Evolutionary conservation across 2,113 vertebrate species (phyloP), one percentile per base, ranked within the genome.

Genomic region (Motacilla tschutschensis): DNA sequence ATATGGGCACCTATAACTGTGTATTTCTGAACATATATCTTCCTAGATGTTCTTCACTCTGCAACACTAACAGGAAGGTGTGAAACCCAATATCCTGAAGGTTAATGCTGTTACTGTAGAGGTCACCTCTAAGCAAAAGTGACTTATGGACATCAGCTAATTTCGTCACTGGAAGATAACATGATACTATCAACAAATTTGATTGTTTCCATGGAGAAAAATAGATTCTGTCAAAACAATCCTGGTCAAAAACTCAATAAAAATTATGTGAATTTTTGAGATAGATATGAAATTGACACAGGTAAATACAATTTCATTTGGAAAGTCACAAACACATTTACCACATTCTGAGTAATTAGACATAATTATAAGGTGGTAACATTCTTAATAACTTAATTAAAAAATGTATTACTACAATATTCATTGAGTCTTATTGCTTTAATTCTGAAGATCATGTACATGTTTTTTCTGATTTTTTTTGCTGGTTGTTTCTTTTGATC

Each of bases 281-380:
- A 66, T 36, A 54, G n/a, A 16, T 85, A 57, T 60, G 62, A 92
- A 91, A 66, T 51, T 79, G 28, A 24, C 35, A 67, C 8, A 75
- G 51, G n/a, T 85, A 60, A 80, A 66, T 58, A 54, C 14, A 89
- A 83, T 86, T 74, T 88, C 51, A 91, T 94, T 85, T 84, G 4
- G 17, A 79, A 65, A 20, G 43, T 63, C 31, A 47, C 3, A 38
- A 79, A 59, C 12, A 44, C 8, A 36, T 89, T 91, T 91, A 31
- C 12, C 14, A 41, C 15, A 71, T 93, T 84, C 33, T 62, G 14
- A 75, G 36, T 67, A 73, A 53, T 58, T 50, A 76, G 36, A 62
- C 28, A 44, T 22, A 66, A 54, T 75, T 60, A 79, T 40, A 82
- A 16, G 4, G 3, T 47, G 19, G 7, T 72, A 41, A 58, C 71